Conservation (phyloP, 2,113 vertebrate species). For the Rhadina sibilatrix region DNA sequence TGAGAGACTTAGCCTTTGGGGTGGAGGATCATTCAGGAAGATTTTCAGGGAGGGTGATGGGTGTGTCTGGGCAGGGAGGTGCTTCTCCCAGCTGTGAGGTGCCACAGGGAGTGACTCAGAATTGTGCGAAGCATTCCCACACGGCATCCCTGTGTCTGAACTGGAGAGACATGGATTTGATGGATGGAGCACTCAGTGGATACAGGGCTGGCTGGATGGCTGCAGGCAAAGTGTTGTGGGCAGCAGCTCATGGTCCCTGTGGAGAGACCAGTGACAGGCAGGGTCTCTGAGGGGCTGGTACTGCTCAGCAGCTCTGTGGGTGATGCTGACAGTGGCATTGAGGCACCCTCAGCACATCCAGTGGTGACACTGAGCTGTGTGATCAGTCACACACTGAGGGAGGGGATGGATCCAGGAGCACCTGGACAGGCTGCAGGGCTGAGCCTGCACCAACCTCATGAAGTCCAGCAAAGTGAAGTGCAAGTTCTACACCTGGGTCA, state of each 20-base stretch:
- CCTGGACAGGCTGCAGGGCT: neutral
- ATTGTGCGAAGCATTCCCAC: neutral
- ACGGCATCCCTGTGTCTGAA: rapidly evolving
- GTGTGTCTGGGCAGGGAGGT: neutral
- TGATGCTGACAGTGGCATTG: rapidly evolving
- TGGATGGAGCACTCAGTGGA: neutral
- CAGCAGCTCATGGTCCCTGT: neutral
- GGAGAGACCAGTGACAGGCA: neutral
- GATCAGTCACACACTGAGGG: neutral
- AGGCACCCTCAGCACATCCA: neutral
- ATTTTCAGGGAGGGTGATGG: neutral
- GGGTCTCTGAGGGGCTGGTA: neutral
- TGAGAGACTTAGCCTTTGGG: neutral
- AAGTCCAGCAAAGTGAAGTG: neutral
- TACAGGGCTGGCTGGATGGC: neutral
- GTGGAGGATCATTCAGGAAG: no score
- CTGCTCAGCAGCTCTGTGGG: neutral
- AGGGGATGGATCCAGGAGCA: neutral
- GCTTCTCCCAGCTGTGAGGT: neutral
- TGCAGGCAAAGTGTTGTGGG: neutral
- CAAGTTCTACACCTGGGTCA: no score
- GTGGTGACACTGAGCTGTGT: neutral
- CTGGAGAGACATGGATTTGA: neutral
- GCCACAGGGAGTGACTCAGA: neutral
- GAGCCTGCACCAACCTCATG: neutral